Conservation (phyloP, 2,888 invertebrate genomes). For the Invenusta paracnida region DNA sequence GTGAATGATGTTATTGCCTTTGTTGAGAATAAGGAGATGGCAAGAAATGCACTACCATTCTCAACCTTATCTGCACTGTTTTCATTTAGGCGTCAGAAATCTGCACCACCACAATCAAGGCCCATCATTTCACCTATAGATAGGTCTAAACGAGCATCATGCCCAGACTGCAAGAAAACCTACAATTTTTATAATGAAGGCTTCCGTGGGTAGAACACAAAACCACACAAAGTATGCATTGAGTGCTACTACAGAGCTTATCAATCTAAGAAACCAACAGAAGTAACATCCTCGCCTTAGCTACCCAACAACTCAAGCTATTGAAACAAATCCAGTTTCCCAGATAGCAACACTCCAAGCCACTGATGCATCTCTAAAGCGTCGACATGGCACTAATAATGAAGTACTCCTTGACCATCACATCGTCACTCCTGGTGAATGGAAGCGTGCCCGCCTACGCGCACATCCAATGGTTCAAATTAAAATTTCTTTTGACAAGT, state of each 20-base stretch:
- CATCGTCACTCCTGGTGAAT: conserved; percentile 9
- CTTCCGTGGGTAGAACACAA: background rate
- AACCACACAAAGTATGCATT: background rate
- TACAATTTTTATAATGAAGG: background rate
- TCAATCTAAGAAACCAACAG: background rate
- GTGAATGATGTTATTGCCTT: conserved; percentile 6
- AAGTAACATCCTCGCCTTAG: background rate
- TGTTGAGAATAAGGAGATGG: background rate
- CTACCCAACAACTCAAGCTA: background rate
- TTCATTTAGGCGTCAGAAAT: background rate
- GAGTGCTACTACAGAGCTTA: background rate
- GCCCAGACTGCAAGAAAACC: conserved; percentile 4
- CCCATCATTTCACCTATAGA: background rate
- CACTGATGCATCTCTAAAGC: background rate
- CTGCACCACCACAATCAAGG: background rate
- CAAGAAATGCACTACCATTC: background rate
- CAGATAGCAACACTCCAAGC: background rate
- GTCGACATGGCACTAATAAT: background rate
- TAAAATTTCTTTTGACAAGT: background rate
- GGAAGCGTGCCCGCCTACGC: background rate
- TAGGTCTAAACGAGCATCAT: background rate
- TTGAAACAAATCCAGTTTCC: conserved; percentile 15
- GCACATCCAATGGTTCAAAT: conserved; percentile 5
- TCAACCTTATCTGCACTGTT: background rate
- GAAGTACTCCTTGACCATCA: background rate